Conservation (phyloP, 2,888 invertebrate genomes). For the Unio delphinus region DNA sequence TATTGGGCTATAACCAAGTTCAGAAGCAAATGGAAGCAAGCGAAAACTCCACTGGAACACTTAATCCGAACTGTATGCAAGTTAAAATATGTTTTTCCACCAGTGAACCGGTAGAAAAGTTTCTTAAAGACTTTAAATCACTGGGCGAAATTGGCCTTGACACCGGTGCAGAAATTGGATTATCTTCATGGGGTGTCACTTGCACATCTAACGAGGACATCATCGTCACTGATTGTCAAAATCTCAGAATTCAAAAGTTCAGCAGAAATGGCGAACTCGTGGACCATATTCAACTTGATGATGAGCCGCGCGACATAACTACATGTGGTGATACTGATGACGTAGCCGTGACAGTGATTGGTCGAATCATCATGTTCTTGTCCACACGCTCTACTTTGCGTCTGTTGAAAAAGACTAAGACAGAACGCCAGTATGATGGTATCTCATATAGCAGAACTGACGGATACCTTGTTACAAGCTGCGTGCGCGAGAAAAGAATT, state of each 20-base stretch:
- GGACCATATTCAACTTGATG: conserved; percentile 58
- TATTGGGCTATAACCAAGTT: conserved; percentile 44
- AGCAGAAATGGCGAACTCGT: conserved; percentile 55
- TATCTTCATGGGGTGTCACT: conserved; percentile 57
- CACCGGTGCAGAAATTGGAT: conserved; percentile 44
- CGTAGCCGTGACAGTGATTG: conserved; percentile 56
- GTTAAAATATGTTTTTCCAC: conserved; percentile 43
- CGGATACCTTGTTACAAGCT: conserved; percentile 47
- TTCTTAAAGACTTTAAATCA: conserved; percentile 36
- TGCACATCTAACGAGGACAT: conserved; percentile 58
- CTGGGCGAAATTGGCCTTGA: conserved; percentile 41
- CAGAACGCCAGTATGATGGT: conserved; percentile 57
- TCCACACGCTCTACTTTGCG: conserved; percentile 41
- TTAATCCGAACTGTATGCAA: conserved; percentile 34
- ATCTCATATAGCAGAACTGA: conserved; percentile 42
- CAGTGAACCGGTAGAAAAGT: conserved; percentile 39
- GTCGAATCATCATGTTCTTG: conserved; percentile 52
- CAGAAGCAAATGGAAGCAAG: conserved; percentile 41
- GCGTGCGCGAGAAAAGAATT: conserved; percentile 42
- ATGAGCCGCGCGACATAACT: conserved; percentile 59
- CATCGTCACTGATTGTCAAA: conserved; percentile 58
- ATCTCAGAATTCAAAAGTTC: conserved; percentile 59
- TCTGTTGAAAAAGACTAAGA: conserved; percentile 47
- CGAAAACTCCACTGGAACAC: conserved; percentile 27
- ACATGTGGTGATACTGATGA: conserved; percentile 49